Evolutionary conservation across 2,797 vertebrate species (phyloP).

Genomic region (Hydrolagus colliei): DNA sequence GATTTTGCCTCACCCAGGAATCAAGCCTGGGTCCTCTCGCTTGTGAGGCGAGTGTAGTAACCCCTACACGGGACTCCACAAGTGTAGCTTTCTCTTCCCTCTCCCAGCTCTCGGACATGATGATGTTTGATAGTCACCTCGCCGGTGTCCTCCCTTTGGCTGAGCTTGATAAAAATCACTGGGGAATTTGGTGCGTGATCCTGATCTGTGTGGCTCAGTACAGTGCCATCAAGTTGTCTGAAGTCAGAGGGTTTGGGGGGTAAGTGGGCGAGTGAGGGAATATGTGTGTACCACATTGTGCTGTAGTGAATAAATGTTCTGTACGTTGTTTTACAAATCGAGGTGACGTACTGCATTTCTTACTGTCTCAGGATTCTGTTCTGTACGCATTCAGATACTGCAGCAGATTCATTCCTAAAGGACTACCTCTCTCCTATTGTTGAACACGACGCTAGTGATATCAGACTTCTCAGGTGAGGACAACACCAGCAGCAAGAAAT

Average conservation of each 20-base stretch:
- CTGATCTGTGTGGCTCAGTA: not conserved
- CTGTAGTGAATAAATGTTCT: not conserved
- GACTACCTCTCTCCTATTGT: conserved; percentile 30
- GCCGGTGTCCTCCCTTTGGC: not conserved
- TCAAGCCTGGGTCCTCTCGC: too few species aligned
- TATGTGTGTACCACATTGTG: not conserved
- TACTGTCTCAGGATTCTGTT: conserved; percentile 35
- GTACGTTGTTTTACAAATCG: not conserved
- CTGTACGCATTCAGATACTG: conserved; percentile 36
- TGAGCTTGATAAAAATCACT: not conserved
- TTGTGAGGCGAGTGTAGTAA: too few species aligned
- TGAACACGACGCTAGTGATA: conserved; percentile 16
- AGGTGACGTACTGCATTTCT: not conserved
- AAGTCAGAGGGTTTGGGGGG: not conserved
- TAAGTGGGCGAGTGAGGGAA: not conserved
- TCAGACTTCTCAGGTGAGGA: conserved; percentile 34
- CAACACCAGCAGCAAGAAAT: not conserved
- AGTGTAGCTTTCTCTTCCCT: not conserved
- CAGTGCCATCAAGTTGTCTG: not conserved
- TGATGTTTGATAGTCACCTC: not conserved
- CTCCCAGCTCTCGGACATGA: not conserved
- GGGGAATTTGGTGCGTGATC: too few species aligned
- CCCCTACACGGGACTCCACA: too few species aligned
- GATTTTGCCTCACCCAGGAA: too few species aligned
- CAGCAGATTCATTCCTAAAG: conserved; percentile 32